Evolutionary conservation across 2,113 vertebrate genomes (phyloP).

Genomic region (Melanocharis versteri): DNA sequence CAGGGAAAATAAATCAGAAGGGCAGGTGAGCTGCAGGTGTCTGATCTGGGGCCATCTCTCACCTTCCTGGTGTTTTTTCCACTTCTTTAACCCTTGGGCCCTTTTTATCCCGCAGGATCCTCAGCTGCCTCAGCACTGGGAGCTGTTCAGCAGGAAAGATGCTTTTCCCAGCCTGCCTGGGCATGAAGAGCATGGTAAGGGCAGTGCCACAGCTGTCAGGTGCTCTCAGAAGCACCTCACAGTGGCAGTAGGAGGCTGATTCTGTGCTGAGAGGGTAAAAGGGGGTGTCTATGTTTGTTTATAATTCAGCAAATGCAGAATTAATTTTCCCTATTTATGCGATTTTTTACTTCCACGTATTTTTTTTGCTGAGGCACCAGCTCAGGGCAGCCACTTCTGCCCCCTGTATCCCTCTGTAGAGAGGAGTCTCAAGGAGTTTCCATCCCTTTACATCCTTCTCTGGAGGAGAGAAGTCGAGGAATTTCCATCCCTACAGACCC

Average conservation of each 20-base stretch:
- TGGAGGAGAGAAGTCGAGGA: neutral
- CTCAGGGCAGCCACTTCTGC: neutral
- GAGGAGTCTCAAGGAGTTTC: neutral
- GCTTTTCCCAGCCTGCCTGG: neutral
- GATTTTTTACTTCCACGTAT: neutral
- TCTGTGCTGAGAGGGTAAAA: neutral
- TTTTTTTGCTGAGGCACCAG: neutral
- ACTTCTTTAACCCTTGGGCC: neutral
- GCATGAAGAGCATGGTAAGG: neutral
- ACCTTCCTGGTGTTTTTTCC: neutral
- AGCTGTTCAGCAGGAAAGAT: neutral
- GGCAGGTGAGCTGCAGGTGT: neutral
- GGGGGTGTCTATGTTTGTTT: fast-evolving
- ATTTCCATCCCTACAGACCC: neutral
- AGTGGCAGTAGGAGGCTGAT: neutral
- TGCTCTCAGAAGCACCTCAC: neutral
- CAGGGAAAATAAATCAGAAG: neutral
- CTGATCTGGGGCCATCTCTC: neutral
- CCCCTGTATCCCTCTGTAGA: neutral
- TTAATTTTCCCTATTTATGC: neutral
- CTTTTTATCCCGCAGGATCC: neutral
- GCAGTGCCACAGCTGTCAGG: neutral
- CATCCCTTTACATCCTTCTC: neutral
- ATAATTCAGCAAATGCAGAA: neutral
- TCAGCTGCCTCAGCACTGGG: neutral